Conservation (phyloP, 2,888 invertebrate genomes). For the Idaea aversata region DNA sequence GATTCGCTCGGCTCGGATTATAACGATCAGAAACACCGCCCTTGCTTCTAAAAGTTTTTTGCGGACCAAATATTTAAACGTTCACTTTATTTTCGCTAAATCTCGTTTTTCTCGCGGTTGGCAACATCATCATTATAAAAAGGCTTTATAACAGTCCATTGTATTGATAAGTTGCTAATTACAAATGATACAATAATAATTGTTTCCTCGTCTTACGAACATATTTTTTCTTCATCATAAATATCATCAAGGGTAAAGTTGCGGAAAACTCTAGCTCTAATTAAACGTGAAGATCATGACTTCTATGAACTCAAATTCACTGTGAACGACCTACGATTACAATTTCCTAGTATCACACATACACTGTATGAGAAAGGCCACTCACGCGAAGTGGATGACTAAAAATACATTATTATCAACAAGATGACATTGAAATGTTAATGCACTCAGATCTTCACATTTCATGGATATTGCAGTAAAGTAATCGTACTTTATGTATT, state of each 20-base stretch:
- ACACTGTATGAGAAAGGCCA: constrained; percentile 58
- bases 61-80: constrained; percentile 41
- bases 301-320: constrained; percentile 39
- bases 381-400: constrained; percentile 67
- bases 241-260: constrained; percentile 26
- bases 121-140: constrained; percentile 50
- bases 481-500: constrained; percentile 60
- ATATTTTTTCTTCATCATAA: constrained; percentile 21
- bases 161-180: constrained; percentile 57
- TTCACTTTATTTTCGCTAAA: constrained; percentile 34
- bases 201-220: constrained; percentile 52
- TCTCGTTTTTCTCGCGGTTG: constrained; percentile 25
- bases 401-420: constrained; percentile 68
- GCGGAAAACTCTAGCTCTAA: constrained; percentile 33
- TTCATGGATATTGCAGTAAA: constrained; percentile 58
- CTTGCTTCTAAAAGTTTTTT: constrained; percentile 61
- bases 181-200: constrained; percentile 60
- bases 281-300: constrained; percentile 32
- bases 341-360: constrained; percentile 59
- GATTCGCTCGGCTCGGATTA: constrained; percentile 61
- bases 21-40: constrained; percentile 67
- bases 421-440: constrained; percentile 80
- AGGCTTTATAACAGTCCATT: constrained; percentile 50
- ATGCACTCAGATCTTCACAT: constrained; percentile 71
- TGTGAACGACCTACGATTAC: constrained; percentile 61